phyloP scores from a whole-genome alignment of 2,888 invertebrate genomes.

The Smittia aterrima region DNA sequence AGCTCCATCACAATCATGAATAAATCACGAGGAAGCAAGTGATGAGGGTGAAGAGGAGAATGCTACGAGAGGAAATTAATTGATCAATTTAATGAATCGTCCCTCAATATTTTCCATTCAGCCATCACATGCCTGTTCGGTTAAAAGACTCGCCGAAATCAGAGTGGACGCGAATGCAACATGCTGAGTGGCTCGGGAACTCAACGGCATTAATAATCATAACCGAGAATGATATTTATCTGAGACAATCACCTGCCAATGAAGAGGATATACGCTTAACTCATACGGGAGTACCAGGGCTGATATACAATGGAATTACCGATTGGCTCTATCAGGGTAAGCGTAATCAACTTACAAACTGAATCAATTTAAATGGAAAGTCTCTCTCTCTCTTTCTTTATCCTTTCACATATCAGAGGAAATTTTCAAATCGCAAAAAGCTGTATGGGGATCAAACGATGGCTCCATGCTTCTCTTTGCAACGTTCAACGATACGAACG shows the following conservation, averaged over 20 bases:
- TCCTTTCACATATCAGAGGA: constrained; percentile 76
- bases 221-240: constrained; percentile 86
- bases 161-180: constrained; percentile 72
- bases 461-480: constrained; percentile 82
- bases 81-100: too few relatives aligned
- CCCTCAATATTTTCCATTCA: constrained; percentile 48
- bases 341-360: neutral
- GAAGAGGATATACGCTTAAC: constrained; percentile 71
- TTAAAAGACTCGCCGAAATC: constrained; percentile 71
- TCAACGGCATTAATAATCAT: constrained; percentile 76
- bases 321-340: constrained; percentile 96
- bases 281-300: constrained; percentile 71
- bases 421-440: constrained; percentile 75
- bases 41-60: neutral
- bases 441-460: constrained; percentile 82
- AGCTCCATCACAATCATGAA: constrained; percentile 20
- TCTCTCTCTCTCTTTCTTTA: constrained; percentile 27
- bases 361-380: neutral
- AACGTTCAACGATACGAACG: constrained; percentile 79
- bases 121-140: constrained; percentile 82
- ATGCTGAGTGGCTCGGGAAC: constrained; percentile 79
- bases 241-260: constrained; percentile 68
- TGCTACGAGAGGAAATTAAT: neutral
- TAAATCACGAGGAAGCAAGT: constrained; percentile 10
- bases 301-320: constrained; percentile 87